phyloP scores from a whole-genome alignment of 2,888 invertebrate genomes.

The Serrognathus titanus region DNA sequence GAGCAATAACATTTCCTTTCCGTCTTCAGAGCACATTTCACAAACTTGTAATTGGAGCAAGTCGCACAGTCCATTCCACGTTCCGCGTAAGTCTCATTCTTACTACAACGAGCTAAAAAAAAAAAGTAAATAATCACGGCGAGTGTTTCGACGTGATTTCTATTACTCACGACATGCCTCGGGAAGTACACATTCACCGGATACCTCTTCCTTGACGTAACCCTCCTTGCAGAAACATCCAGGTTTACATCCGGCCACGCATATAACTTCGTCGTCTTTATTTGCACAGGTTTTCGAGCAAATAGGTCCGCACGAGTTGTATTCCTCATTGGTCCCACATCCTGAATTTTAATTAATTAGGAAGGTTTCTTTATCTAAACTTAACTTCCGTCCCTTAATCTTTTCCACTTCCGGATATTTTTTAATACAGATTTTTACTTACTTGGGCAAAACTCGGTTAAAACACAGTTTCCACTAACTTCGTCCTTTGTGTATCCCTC shows the following conservation, averaged over 20 bases:
- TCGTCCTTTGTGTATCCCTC: slow-evolving; percentile 7
- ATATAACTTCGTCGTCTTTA: slow-evolving; percentile 3
- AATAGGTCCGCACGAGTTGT: slow-evolving; percentile 9
- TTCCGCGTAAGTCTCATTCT: not conserved
- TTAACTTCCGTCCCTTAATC: too few species aligned
- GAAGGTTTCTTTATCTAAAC: too few species aligned
- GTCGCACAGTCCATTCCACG: slow-evolving; percentile 10
- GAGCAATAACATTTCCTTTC: slow-evolving; percentile 6
- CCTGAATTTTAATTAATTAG: not conserved
- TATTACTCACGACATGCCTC: slow-evolving; percentile 19
- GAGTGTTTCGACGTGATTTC: not conserved
- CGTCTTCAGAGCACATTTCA: not conserved
- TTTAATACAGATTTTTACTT: too few species aligned
- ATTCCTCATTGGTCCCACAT: slow-evolving; percentile 14
- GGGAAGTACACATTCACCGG: slow-evolving; percentile 5
- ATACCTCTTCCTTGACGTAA: slow-evolving; percentile 34
- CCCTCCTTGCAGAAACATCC: slow-evolving; percentile 37
- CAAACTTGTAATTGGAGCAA: slow-evolving; percentile 1
- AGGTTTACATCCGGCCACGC: slow-evolving; percentile 15
- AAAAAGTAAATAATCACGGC: not conserved
- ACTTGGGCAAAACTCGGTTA: slow-evolving; percentile 1
- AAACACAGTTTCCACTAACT: slow-evolving; percentile 7
- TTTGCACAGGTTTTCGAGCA: slow-evolving; percentile 16
- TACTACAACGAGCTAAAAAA: not conserved
- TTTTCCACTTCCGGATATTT: too few species aligned